Base-by-base conservation (phyloP, 2,113 vertebrate species). In the Egretta garzetta region DNA sequence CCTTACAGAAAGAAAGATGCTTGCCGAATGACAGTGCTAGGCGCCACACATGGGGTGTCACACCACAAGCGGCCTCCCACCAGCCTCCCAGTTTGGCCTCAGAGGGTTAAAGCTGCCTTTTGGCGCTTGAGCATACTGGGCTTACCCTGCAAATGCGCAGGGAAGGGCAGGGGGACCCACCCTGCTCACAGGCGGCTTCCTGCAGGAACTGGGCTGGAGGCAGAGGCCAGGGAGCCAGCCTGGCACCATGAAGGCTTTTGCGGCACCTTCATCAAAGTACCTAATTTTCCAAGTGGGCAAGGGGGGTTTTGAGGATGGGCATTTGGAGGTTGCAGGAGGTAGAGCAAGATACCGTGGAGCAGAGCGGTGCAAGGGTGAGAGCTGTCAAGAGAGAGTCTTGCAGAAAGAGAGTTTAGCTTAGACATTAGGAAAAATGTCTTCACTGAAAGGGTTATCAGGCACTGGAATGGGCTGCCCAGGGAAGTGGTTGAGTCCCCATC, bases 101-200 rank as follows among this genome's bases (percentile, higher is more conserved):
- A 70, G 91, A 96, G 87, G 77, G 90, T 97, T 98, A 96, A 97
- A 96, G 56, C 86, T 88, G 90, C 74, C 41, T 95, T 97, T 96
- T 94, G 80, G 86, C 72, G 26, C 68, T 45, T 52, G 76, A 45
- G 24, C 12, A 9, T 55, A 45, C 55, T 85, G 63, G 18, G 23
- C 20, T 79, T 32, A 58, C 58, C 83, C 23, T 6, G 16, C n/a
- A 80, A 80, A 23, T 74, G 79, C 95, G 94, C 93, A 82, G 49
- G 89, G 95, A 97, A 96, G 90, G 91, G 82, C 91, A 90, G 95
- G 63, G 74, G 71, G 68, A 47, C 84, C 52, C 77, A 81, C 75
- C 67, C 72, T 50, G 50, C 55, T 49, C 49, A 53, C 83, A 80
- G 90, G 88, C 88, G 89, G 60, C 86, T 96, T 97, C 81, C 94